phyloP scores from a whole-genome alignment of 2,888 invertebrate genomes.

The Chrysina gloriosa region DNA sequence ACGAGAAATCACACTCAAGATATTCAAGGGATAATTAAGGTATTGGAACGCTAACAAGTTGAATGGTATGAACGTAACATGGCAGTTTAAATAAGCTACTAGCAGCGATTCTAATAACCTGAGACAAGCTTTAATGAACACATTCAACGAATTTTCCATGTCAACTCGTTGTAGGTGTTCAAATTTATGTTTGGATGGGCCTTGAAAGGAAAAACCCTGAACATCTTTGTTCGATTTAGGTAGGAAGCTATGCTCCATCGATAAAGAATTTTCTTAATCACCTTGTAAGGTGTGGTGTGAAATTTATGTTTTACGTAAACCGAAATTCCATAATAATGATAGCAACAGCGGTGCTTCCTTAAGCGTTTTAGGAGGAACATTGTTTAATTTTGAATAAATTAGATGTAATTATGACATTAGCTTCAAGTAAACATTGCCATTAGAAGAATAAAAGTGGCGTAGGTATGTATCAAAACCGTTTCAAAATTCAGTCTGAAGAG shows the following conservation, averaged over 20 bases:
- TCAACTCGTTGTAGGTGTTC: conserved; percentile 12
- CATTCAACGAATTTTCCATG: background rate
- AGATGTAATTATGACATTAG: too few species aligned
- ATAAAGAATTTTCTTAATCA: background rate
- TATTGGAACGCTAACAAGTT: too few species aligned
- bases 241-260: background rate
- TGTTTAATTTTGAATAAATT: background rate
- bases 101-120: too few species aligned
- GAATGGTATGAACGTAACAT: too few species aligned
- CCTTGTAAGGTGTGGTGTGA: conserved; percentile 13
- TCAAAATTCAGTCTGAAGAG: too few species aligned
- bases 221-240: conserved; percentile 15
- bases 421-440: too few species aligned
- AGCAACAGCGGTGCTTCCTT: background rate
- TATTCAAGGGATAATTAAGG: too few species aligned
- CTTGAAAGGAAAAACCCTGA: conserved; percentile 20
- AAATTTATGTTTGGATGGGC: conserved; percentile 8
- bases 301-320: conserved; percentile 23
- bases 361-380: background rate
- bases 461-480: too few species aligned
- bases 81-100: too few species aligned
- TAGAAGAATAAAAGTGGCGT: too few species aligned
- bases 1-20: too few species aligned
- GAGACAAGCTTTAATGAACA: too few species aligned
- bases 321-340: background rate